Percentiles rank a stretch among this genome's conserved stretches.
phyloP scores from a whole-genome alignment of 1,140 invertebrate species.

The Bombus vancouverensis region DNA sequence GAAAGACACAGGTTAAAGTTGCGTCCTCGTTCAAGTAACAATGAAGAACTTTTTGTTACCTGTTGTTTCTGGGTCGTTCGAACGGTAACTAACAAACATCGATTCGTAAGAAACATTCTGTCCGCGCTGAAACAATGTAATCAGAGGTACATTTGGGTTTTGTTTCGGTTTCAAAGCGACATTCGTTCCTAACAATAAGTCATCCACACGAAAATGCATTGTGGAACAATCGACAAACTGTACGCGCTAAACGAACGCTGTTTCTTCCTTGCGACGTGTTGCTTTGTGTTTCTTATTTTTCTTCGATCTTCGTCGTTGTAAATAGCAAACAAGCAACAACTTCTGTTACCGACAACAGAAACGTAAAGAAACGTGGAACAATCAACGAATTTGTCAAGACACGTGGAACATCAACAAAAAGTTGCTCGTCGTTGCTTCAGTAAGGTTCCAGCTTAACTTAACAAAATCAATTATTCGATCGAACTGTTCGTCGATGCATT shows the following conservation, averaged over 20 bases:
- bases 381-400: background rate
- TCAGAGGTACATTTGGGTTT: background rate
- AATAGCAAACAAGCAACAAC: too few relatives aligned
- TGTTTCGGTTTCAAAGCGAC: background rate
- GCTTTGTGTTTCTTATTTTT: too few relatives aligned
- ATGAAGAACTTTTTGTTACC: background rate
- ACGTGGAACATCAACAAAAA: background rate
- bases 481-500: background rate
- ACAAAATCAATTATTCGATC: slow-evolving; percentile 61
- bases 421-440: background rate
- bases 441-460: too few relatives aligned
- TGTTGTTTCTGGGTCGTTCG: too few relatives aligned
- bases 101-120: too few relatives aligned
- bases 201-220: background rate
- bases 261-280: background rate
- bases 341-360: too few relatives aligned
- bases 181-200: background rate
- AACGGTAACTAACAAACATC: too few relatives aligned
- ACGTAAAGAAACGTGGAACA: too few relatives aligned
- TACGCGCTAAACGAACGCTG: background rate
- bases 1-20: background rate
- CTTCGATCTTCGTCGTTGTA: too few relatives aligned
- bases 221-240: background rate
- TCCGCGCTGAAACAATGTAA: background rate
- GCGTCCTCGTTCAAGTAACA: background rate